These are phyloP conservation scores for Chaetops frenatus DNA, from an alignment of 2,113 vertebrate species.

Conservation along the genomic window DNA sequence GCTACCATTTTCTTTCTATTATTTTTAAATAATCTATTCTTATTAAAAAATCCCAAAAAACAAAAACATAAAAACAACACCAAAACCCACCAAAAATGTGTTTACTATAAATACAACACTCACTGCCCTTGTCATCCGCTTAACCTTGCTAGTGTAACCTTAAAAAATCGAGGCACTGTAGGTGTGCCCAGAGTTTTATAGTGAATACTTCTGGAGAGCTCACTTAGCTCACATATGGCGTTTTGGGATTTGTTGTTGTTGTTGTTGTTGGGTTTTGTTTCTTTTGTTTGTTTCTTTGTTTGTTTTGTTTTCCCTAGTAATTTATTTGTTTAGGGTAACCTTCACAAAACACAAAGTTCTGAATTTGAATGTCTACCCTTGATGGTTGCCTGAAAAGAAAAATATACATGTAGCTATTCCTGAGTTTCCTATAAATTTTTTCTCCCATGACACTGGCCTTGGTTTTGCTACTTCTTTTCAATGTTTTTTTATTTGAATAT, in stretches of 20 bases:
- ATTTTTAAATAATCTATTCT: background rate
- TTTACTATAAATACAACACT: background rate
- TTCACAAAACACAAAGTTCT: background rate
- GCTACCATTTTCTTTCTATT: background rate
- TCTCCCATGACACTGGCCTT: background rate
- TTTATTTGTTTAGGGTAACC: background rate
- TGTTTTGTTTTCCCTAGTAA: background rate
- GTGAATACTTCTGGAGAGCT: background rate
- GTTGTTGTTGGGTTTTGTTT: background rate
- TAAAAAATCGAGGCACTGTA: background rate
- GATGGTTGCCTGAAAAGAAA: background rate
- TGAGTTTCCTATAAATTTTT: background rate
- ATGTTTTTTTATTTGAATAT: background rate
- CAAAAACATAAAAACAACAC: background rate
- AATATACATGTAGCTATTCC: background rate
- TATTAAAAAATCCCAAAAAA: fast-evolving
- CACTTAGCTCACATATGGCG: background rate
- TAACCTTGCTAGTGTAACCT: background rate
- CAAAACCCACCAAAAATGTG: background rate
- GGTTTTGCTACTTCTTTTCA: background rate
- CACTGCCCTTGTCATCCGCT: background rate
- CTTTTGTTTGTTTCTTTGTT: background rate
- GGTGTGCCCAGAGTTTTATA: background rate
- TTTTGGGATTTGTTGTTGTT: background rate
- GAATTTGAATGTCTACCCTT: background rate